Conservation (phyloP, 2,113 vertebrate species). For the Lamprologus speciosus region DNA sequence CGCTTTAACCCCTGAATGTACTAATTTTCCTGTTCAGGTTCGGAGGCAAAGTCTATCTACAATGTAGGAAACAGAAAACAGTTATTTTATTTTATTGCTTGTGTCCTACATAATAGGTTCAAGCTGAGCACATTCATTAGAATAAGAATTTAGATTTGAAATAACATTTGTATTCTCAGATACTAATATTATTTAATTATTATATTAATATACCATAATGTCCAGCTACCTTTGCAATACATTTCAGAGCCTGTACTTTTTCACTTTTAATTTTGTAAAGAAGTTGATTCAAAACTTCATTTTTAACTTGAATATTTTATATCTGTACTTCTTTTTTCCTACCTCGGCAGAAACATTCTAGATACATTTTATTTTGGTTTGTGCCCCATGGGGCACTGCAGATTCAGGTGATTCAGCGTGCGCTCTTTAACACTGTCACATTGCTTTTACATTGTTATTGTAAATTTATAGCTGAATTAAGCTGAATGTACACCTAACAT, state of each 20-base stretch:
- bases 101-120: not conserved
- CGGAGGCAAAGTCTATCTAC: not conserved
- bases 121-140: not conserved
- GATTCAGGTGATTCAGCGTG: not conserved
- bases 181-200: not conserved
- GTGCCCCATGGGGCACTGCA: not conserved
- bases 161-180: not conserved
- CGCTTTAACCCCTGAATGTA: not conserved
- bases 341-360: not conserved
- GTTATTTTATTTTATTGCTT: not conserved
- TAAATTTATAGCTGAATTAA: not conserved
- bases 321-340: not conserved
- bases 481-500: fast-evolving
- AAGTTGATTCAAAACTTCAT: not conserved
- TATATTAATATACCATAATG: not conserved
- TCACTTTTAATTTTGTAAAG: not conserved
- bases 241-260: not conserved
- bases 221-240: fast-evolving
- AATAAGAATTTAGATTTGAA: not conserved
- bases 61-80: not conserved
- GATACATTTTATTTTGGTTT: not conserved
- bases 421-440: not conserved
- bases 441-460: not conserved
- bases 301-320: not conserved
- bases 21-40: not conserved